Conservation (phyloP, 2,113 vertebrate genomes). For the Typhlomys cinereus region DNA sequence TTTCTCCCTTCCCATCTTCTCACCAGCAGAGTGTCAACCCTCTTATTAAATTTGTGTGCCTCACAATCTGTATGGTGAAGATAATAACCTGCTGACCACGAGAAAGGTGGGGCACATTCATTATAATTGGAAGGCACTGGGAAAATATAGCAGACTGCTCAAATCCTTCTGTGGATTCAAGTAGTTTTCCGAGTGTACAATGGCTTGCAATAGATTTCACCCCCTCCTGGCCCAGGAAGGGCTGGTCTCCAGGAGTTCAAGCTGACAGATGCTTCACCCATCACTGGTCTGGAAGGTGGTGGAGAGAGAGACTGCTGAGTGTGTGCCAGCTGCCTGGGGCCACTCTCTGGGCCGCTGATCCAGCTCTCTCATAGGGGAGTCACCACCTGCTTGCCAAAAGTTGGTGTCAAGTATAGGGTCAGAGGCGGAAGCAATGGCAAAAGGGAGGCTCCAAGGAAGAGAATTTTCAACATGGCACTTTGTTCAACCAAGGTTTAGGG, state of each 20-base stretch:
- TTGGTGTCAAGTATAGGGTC: background rate
- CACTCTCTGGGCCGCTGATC: background rate
- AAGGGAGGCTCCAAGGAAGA: background rate
- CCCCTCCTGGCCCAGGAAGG: background rate
- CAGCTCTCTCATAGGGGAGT: background rate
- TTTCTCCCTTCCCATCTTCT: background rate
- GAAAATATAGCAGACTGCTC: background rate
- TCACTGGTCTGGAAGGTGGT: background rate
- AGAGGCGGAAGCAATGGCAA: background rate
- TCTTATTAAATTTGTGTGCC: background rate
- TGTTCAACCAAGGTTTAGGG: background rate
- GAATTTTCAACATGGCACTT: background rate
- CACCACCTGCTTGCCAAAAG: background rate
- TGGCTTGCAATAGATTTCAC: background rate
- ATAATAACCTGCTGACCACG: slow-evolving; percentile 47
- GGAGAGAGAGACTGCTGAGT: background rate
- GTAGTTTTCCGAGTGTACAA: background rate
- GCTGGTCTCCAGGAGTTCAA: background rate
- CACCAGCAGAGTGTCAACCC: background rate
- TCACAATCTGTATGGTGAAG: background rate
- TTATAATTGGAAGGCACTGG: slow-evolving; percentile 10
- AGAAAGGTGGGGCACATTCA: background rate
- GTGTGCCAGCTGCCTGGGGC: background rate
- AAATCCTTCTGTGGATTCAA: background rate
- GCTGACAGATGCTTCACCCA: background rate